Conservation (phyloP, 2,113 vertebrate genomes). For the Bolborhynchus lineola region DNA sequence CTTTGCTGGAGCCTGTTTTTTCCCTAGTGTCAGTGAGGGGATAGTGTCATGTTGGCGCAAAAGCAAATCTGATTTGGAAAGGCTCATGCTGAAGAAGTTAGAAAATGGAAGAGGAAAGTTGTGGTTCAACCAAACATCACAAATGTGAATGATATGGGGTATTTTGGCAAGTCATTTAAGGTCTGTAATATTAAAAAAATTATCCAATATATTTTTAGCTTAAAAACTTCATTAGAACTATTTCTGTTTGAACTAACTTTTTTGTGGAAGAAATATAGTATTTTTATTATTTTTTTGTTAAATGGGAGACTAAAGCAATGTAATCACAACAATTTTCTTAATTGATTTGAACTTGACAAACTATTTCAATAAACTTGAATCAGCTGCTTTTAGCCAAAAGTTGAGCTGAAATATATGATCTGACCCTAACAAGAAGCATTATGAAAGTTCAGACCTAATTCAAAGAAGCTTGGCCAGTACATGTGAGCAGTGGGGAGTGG, state of each 20-base stretch:
- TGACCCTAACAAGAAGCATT: background rate
- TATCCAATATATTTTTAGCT: background rate
- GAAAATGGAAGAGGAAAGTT: background rate
- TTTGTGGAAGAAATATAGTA: background rate
- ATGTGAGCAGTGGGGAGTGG: background rate
- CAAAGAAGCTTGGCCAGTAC: background rate
- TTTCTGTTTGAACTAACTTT: background rate
- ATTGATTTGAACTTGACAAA: background rate
- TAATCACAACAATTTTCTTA: background rate
- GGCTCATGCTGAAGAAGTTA: accelerated
- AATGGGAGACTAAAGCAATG: background rate
- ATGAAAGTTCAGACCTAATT: background rate
- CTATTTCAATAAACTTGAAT: background rate
- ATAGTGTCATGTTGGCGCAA: background rate
- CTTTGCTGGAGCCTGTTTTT: background rate
- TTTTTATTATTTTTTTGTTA: background rate
- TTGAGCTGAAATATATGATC: background rate
- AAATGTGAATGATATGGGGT: accelerated
- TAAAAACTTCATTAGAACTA: background rate
- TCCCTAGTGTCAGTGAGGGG: background rate
- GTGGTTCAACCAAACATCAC: background rate
- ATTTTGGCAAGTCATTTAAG: background rate
- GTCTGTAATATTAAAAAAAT: background rate
- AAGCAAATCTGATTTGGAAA: background rate
- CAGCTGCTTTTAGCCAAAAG: background rate